Percentiles rank a stretch among this genome's conserved stretches.
These are phyloP conservation scores for Oreortyx pictus DNA, from an alignment of 2,797 vertebrate species.

Conservation along the genomic window DNA sequence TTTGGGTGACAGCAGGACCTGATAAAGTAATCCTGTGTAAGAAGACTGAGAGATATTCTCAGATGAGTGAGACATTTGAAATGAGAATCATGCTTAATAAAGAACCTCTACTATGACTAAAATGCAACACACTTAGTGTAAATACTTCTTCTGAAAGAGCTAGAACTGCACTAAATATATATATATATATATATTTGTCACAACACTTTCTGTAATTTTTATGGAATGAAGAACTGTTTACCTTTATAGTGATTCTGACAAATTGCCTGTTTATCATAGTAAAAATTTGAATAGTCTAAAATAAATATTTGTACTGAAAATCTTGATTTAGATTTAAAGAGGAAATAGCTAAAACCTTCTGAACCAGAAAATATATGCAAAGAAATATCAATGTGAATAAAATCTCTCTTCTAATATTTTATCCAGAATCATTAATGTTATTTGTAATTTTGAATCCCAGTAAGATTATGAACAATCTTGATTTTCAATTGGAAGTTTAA, in stretches of 20 bases:
- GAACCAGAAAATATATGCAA: conserved; percentile 19
- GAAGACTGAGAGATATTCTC: background rate
- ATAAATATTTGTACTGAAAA: conserved; percentile 37
- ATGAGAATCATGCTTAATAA: background rate
- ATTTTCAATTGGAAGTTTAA: conserved; percentile 24
- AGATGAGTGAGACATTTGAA: background rate
- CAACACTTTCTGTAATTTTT: conserved; percentile 23
- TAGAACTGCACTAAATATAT: background rate
- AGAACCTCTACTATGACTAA: background rate
- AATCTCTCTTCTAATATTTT: conserved; percentile 47
- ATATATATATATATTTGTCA: conserved; percentile 1
- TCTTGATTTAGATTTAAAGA: conserved; percentile 30
- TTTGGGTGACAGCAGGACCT: background rate
- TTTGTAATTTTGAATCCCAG: conserved; percentile 39
- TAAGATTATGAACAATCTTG: background rate
- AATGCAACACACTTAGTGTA: background rate
- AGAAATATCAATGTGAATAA: conserved; percentile 50
- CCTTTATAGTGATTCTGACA: background rate
- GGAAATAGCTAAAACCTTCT: conserved; percentile 12
- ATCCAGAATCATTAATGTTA: conserved; percentile 8
- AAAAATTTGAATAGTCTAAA: conserved; percentile 28
- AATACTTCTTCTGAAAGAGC: conserved; percentile 3
- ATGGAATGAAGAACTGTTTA: conserved; percentile 33
- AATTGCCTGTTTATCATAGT: conserved; percentile 18
- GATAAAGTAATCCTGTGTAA: background rate